A percentile compares a stretch with the other conserved stretches of the same genome.
Evolutionary conservation across 2,888 invertebrate genomes (phyloP).

Genomic region (Celastrina argiolus): DNA sequence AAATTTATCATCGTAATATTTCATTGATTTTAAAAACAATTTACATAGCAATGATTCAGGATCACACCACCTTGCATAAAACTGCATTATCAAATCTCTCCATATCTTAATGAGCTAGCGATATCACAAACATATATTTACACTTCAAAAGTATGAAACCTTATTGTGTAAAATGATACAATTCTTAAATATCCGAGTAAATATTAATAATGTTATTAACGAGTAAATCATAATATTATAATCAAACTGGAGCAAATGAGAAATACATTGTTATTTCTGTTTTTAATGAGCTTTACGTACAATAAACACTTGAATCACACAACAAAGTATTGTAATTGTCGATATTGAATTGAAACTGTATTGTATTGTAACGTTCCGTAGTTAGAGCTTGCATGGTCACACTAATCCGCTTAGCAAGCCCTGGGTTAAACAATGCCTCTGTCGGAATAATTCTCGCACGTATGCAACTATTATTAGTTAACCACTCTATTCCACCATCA

Average conservation of each 20-base stretch:
- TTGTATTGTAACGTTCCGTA: conserved; percentile 51
- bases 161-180: too few species aligned
- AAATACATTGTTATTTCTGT: background rate
- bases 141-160: too few species aligned
- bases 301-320: conserved; percentile 23
- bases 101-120: too few species aligned
- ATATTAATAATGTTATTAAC: too few species aligned
- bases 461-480: background rate
- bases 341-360: conserved; percentile 54
- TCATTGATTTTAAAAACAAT: too few species aligned
- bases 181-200: too few species aligned
- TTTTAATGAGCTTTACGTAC: background rate
- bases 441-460: background rate
- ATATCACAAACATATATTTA: too few species aligned
- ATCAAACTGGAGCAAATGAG: background rate
- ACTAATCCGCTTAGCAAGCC: conserved; percentile 56
- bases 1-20: too few species aligned
- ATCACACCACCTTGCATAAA: too few species aligned
- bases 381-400: conserved; percentile 38
- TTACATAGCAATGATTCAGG: too few species aligned
- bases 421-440: conserved; percentile 33
- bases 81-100: too few species aligned
- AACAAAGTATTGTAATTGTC: conserved; percentile 54
- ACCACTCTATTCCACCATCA: too few species aligned
- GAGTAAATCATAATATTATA: background rate